A percentile compares a stretch with the other conserved stretches of the same genome.
Conservation (phyloP, 2,113 vertebrate genomes). For the Aphelocoma coerulescens region DNA sequence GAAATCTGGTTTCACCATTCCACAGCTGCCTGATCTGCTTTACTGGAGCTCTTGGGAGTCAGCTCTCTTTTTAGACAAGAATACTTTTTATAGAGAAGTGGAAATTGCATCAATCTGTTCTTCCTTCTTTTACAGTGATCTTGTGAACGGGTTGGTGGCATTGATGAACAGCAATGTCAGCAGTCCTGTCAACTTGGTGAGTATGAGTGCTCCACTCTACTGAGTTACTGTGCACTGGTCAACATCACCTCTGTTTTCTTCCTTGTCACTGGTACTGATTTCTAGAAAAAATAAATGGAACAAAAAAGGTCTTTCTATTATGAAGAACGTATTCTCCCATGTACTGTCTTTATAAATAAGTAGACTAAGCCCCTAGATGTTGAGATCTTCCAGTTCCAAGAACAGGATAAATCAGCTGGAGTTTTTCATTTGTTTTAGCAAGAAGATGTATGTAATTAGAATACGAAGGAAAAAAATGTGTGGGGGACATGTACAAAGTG, state of each 20-base stretch:
- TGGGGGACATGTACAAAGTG: fast-evolving
- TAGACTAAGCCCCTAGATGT: neutral
- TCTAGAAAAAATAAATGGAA: neutral
- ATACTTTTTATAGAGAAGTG: neutral
- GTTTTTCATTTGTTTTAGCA: neutral
- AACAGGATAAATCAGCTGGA: neutral
- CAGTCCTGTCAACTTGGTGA: conserved; percentile 97
- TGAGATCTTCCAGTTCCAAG: neutral
- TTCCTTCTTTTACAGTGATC: conserved; percentile 79
- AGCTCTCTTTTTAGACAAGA: neutral
- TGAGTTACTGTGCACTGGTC: neutral
- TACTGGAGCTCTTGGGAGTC: neutral
- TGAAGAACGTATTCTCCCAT: neutral
- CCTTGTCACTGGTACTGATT: neutral
- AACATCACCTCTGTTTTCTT: neutral
- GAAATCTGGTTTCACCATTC: neutral
- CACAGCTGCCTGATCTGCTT: neutral
- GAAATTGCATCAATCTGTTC: neutral
- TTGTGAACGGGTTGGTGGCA: conserved; percentile 93
- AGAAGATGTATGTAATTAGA: neutral
- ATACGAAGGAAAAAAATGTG: neutral
- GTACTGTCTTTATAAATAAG: neutral
- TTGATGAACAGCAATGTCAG: conserved; percentile 99
- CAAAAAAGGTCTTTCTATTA: neutral
- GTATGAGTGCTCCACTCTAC: conserved; percentile 4